These are phyloP conservation scores for Momotus momota DNA, from an alignment of 2,797 vertebrate species.

Conservation along the genomic window DNA sequence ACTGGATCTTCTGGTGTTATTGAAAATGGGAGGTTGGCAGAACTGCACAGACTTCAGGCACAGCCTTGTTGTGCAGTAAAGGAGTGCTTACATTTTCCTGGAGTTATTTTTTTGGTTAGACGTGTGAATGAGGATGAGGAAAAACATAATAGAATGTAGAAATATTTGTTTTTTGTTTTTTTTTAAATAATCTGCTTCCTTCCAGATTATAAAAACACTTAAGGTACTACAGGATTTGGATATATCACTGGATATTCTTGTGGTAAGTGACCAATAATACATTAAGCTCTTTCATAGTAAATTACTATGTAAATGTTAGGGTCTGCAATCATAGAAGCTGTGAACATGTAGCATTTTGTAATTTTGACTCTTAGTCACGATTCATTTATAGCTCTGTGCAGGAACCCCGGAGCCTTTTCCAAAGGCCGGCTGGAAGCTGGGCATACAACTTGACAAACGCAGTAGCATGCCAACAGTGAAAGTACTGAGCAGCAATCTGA, in stretches of 20 bases:
- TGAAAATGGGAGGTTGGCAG: not conserved
- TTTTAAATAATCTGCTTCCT: not conserved
- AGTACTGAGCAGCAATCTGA: not conserved
- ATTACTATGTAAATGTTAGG: not conserved
- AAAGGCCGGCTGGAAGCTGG: not conserved
- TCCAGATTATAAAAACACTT: constrained; percentile 85
- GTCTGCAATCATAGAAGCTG: not conserved
- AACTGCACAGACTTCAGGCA: not conserved
- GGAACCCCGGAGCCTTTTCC: not conserved
- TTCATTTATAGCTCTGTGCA: not conserved
- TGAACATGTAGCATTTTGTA: not conserved
- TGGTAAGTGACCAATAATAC: constrained; percentile 78
- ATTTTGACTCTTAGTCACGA: not conserved
- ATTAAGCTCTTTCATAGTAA: not conserved
- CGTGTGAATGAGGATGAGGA: not conserved
- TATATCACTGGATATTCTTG: constrained; percentile 86
- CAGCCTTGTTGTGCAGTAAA: not conserved
- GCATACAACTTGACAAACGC: not conserved
- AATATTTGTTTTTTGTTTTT: not conserved
- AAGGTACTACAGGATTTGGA: constrained; percentile 85
- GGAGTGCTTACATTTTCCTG: not conserved
- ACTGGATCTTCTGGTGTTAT: not conserved
- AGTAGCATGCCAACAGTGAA: not conserved
- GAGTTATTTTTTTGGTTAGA: not conserved
- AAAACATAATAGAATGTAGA: not conserved